Base-by-base conservation (phyloP, 2,797 vertebrate genomes). In the Paratrypauchen microcephalus region DNA sequence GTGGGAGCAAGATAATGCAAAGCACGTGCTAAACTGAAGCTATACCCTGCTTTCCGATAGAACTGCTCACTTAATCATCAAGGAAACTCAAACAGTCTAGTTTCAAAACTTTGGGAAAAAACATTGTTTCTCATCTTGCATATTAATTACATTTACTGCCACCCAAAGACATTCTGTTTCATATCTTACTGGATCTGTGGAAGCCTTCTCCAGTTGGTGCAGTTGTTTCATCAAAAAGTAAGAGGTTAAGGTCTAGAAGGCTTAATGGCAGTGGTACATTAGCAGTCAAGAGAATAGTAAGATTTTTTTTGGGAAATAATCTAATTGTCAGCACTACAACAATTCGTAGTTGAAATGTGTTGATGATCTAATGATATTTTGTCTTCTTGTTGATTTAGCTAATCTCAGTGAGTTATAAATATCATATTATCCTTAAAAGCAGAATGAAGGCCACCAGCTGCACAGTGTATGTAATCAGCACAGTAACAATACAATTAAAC, bases 161-260 rank as follows among this genome's bases (percentile, higher is more conserved):
- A 72, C 41, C 41, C 12, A 45, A 15, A 41, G 13, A 45, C 13
- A 45, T 45, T 45, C 12, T 16, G 41, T 45, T 45, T 16, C 41
- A 45, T 78, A 78, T 83, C 83, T 77, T 72, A 81, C 77, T 68
- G 83, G 74, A 89, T 85, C 73, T 76, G 54, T 68, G 68, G 72
- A 80, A 59, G 77, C 74, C 54, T 61, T 74, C 7, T 15, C 57
- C 64, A 64, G 64, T 66, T 56, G 30, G 24, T 5, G 2, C 0
- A 18, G 45, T 47, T 13, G 13, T 47, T 18, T 13, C 15, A 16
- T 36, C 32, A 36, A 6, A 36, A 36, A 36, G 32, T 36, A 9
- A 36, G 32, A 36, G 7, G 9, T 9, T 36, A 36, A 36, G 41
- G 41, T 13, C 41, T 15, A 15, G 41, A 45, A 45, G 41, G 41